phyloP scores from a whole-genome alignment of 2,113 vertebrate genomes.

The Callipepla californica region DNA sequence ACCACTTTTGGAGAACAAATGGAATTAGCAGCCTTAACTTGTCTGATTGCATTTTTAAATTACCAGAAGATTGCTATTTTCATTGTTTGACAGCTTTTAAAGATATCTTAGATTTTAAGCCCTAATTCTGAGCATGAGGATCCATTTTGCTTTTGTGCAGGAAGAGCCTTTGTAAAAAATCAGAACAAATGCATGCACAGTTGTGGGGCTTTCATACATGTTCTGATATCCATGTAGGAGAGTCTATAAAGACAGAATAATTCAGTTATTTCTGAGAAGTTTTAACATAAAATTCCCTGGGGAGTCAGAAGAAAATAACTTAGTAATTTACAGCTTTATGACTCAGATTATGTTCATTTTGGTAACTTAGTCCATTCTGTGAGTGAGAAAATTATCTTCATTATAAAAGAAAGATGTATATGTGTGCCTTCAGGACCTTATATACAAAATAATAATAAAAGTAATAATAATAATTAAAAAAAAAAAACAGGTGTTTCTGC shows the following conservation, averaged over 20 bases:
- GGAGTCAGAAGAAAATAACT: not conserved
- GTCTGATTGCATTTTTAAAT: not conserved
- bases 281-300: accelerated
- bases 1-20: not conserved
- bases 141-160: not conserved
- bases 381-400: not conserved
- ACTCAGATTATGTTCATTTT: not conserved
- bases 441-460: not conserved
- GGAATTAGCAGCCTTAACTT: not conserved
- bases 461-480: not conserved
- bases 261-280: not conserved
- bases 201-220: not conserved
- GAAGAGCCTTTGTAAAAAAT: not conserved
- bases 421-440: not conserved
- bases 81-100: not conserved
- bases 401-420: not conserved
- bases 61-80: not conserved
- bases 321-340: not conserved
- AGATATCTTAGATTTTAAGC: not conserved
- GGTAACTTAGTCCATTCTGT: not conserved
- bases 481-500: not conserved
- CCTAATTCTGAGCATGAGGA: not conserved
- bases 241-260: not conserved
- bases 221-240: not conserved
- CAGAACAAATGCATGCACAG: not conserved